Percentiles rank a stretch among this genome's conserved stretches.
These are phyloP conservation scores for Paratrypauchen microcephalus DNA, from an alignment of 2,797 vertebrate genomes.

Conservation along the genomic window DNA sequence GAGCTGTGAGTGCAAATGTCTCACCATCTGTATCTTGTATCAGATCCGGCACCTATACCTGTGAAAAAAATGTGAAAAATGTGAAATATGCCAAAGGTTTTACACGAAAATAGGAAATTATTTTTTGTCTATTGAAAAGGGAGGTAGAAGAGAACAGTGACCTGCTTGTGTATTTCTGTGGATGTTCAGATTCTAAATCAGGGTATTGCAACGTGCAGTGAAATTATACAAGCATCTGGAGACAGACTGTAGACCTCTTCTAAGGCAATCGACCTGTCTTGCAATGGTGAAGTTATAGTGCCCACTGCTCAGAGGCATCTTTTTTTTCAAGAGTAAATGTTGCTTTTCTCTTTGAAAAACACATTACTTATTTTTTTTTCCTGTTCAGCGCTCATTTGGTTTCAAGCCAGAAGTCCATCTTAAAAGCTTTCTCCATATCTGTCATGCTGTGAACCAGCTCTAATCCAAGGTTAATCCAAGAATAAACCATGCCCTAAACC, in stretches of 20 bases:
- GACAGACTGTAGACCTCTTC: not conserved
- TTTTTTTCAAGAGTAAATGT: not conserved
- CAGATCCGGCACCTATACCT: constrained; percentile 28
- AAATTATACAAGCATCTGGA: constrained; percentile 13
- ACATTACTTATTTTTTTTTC: too few species aligned
- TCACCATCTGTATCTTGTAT: constrained; percentile 28
- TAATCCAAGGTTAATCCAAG: not conserved
- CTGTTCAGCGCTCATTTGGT: too few species aligned
- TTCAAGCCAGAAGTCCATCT: too few species aligned
- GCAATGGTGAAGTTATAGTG: not conserved
- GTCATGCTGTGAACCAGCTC: not conserved
- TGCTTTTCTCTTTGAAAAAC: too few species aligned
- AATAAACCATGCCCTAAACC: not conserved
- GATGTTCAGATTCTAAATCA: not conserved
- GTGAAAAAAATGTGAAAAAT: too few species aligned
- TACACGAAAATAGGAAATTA: constrained; percentile 21
- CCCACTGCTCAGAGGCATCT: not conserved
- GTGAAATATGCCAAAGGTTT: constrained; percentile 11
- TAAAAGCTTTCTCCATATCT: too few species aligned
- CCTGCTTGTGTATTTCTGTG: not conserved
- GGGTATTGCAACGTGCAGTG: not conserved
- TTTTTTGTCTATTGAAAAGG: constrained; percentile 5
- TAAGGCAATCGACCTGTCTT: not conserved
- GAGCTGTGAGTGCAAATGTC: not conserved
- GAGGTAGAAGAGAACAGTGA: constrained; percentile 2